These are phyloP conservation scores for Brenthis daphne DNA, from an alignment of 2,888 invertebrate genomes.

Conservation along the genomic window DNA sequence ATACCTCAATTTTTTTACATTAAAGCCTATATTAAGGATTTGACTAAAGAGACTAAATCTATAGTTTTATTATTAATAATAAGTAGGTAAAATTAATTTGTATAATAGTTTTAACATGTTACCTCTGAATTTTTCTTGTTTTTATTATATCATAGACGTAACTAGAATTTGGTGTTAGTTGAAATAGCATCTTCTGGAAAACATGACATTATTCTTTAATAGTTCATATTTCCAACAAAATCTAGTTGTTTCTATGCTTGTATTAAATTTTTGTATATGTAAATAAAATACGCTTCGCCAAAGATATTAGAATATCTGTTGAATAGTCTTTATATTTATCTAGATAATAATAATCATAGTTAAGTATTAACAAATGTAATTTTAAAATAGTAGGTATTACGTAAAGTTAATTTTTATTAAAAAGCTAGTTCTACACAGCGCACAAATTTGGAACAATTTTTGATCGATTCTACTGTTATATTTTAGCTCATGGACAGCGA, in stretches of 20 bases:
- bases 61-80: conserved; percentile 34
- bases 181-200: neutral
- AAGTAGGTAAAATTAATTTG: conserved; percentile 35
- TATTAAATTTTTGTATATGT: conserved; percentile 44
- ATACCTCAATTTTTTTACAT: conserved; percentile 2
- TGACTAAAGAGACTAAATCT: conserved; percentile 44
- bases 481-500: conserved; percentile 34
- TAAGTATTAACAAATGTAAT: conserved; percentile 40
- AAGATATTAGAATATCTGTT: conserved; percentile 64
- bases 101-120: conserved; percentile 45
- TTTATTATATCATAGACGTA: conserved; percentile 18
- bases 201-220: neutral
- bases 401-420: conserved; percentile 31
- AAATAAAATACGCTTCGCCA: conserved; percentile 69
- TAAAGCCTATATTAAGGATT: conserved; percentile 44
- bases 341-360: conserved; percentile 42
- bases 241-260: conserved; percentile 8
- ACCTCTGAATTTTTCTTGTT: conserved; percentile 38
- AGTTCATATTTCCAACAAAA: neutral
- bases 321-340: conserved; percentile 47
- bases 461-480: conserved; percentile 34
- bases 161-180: conserved; percentile 16
- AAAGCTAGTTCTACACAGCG: conserved; percentile 52
- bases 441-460: conserved; percentile 58
- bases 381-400: conserved; percentile 33